A percentile compares a stretch with the other conserved stretches of the same genome.
Evolutionary conservation across 2,888 invertebrate genomes (phyloP).

Genomic region (Augochlorella aurata): DNA sequence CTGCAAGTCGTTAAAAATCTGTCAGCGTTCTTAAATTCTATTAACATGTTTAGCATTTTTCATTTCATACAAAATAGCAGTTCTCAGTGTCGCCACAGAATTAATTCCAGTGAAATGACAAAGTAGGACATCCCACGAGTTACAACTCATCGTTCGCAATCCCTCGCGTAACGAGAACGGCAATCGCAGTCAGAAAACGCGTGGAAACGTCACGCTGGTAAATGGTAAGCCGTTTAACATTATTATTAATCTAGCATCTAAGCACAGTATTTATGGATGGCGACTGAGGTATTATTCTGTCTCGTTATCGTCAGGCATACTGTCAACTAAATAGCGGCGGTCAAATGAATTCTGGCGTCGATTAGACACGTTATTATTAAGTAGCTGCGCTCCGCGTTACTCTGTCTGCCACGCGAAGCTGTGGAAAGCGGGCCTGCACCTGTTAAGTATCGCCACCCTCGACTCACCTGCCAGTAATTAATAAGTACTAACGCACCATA

Average conservation of each 20-base stretch:
- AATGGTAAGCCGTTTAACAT: conserved; percentile 48
- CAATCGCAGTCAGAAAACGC: conserved; percentile 42
- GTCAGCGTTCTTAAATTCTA: not conserved
- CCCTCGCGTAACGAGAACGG: not conserved
- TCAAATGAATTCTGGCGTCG: conserved; percentile 25
- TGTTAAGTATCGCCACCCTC: conserved; percentile 69
- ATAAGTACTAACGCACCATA: conserved; percentile 48
- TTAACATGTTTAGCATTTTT: not conserved
- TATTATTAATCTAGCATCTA: conserved; percentile 67
- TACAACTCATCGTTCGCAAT: not conserved
- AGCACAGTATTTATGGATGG: conserved; percentile 54
- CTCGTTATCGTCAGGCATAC: conserved; percentile 57
- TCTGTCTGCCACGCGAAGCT: conserved; percentile 73
- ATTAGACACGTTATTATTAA: conserved; percentile 56
- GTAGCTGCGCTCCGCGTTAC: conserved; percentile 69
- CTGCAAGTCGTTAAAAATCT: no score
- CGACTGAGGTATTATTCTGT: conserved; percentile 25
- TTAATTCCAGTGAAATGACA: not conserved
- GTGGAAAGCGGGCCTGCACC: conserved; percentile 79
- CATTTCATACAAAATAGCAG: not conserved
- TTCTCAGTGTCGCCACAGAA: no score
- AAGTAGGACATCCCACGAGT: not conserved
- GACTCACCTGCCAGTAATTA: conserved; percentile 74
- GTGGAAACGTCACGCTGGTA: conserved; percentile 27
- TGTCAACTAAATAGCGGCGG: conserved; percentile 51